A percentile compares a stretch with the other conserved stretches of the same genome.
phyloP scores from a whole-genome alignment of 2,113 vertebrate genomes.

The Petaurus breviceps region DNA sequence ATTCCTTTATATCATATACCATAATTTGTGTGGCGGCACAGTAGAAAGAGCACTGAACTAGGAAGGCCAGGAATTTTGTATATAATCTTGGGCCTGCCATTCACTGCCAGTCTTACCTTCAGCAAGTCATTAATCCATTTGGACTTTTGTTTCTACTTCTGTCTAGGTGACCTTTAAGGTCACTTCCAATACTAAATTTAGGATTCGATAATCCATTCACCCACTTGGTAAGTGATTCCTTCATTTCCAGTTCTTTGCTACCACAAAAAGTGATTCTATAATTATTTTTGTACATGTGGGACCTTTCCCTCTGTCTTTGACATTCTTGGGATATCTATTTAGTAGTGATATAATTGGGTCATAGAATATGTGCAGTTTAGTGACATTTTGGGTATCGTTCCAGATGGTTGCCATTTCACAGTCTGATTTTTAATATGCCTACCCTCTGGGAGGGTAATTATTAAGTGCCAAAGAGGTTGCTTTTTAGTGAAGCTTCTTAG shows the following conservation, averaged over 20 bases:
- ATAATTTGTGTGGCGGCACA: neutral
- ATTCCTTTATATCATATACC: neutral
- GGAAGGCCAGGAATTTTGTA: neutral
- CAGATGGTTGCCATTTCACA: neutral
- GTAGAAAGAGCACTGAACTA: neutral
- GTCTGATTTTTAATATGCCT: neutral
- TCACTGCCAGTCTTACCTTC: neutral
- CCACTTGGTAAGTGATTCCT: neutral
- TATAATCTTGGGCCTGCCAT: neutral
- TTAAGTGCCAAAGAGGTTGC: neutral
- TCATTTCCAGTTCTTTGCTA: neutral
- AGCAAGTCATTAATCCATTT: neutral
- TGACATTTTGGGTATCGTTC: neutral
- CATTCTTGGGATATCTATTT: neutral
- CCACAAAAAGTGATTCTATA: neutral
- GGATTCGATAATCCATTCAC: neutral
- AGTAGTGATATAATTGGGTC: neutral
- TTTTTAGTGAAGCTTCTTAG: slow-evolving; percentile 25
- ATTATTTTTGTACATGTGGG: neutral
- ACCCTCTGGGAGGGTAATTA: neutral
- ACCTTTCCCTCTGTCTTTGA: neutral
- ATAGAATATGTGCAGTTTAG: neutral
- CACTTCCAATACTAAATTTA: neutral
- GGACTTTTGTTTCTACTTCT: neutral
- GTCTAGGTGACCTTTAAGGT: neutral